Conservation (phyloP, 2,113 vertebrate species). For the Oplegnathus fasciatus region DNA sequence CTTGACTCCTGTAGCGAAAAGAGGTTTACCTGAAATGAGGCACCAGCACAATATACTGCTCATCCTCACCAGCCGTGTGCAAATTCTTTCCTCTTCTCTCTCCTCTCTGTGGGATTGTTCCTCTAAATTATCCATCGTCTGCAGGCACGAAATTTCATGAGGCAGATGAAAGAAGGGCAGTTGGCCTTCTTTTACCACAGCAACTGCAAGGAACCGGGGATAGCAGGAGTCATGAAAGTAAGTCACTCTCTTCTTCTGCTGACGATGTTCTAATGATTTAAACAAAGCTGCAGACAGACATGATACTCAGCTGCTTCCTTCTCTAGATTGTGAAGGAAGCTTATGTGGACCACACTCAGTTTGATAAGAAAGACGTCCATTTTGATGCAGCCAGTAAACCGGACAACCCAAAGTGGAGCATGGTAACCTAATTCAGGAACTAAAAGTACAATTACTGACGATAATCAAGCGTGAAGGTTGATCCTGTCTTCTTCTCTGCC, state of each 20-base stretch:
- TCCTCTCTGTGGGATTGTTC: not conserved
- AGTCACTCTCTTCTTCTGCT: conserved; percentile 35
- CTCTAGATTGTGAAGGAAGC: conserved; percentile 93
- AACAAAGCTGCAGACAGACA: not conserved
- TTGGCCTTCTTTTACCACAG: conserved; percentile 98
- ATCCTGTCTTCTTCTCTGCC: not conserved
- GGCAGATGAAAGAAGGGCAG: conserved; percentile 92
- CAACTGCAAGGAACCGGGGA: conserved; percentile 96
- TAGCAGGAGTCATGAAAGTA: conserved; percentile 92
- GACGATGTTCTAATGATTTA: not conserved
- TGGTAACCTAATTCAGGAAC: conserved; percentile 82
- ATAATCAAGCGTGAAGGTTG: not conserved
- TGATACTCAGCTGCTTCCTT: not conserved
- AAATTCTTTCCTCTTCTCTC: not conserved
- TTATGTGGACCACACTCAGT: conserved; percentile 97
- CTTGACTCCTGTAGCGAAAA: not conserved
- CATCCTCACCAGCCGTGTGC: not conserved
- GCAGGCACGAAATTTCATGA: conserved; percentile 96
- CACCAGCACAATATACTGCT: no score
- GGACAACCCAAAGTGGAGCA: conserved; percentile 96
- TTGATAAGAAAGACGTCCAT: conserved; percentile 91
- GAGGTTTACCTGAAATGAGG: not conserved
- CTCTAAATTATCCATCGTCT: conserved; percentile 6
- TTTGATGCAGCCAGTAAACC: conserved; percentile 92
- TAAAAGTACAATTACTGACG: not conserved